Base-by-base conservation (phyloP, 2,888 invertebrate species). In the Andrena praecox region DNA sequence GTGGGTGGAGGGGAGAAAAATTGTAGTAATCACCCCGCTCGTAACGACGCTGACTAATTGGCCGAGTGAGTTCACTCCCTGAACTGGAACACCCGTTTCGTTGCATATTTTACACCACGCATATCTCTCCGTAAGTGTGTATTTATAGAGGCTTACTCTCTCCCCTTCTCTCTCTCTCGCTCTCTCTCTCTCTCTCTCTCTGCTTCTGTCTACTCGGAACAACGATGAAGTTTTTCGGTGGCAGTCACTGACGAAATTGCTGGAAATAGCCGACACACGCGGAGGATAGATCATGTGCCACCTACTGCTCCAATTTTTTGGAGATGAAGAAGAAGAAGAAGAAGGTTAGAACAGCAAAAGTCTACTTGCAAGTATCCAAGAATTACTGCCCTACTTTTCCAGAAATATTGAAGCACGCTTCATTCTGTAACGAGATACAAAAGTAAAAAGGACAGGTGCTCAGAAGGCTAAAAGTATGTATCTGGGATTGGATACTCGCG, bases 91-190 rank as follows among this genome's bases (percentile, higher is more conserved):
- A 66, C 67, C 70, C 66, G 52, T 63, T 50, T 64, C 75, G 73
- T 69, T 64, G 77, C 73, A 77, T 74, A 75, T 59, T 59, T 71
- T 54, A 80, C 60, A 4, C 62, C n/a, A 24, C 33, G 48, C 56
- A 67, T 69, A 79, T 62, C 75, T 42, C 42, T 56, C 56, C 76
- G 87, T 84, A 84, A 87, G 80, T 78, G 87, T 56, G 81, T 87
- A 87, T 87, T 87, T 85, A 87, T 87, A 85, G 87, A 78, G 70
- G 35, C 48, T 75, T 70, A 75, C 50, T 77, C 68, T 54, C 62
- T 60, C 12, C 68, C 16, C 16, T 20, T 24, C 29, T 27, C 59
- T 42, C 71, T 60, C 56, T 60, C 77, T 31, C 35, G 24, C 69
- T 67, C 63, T 35, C 78, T 10, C 35, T 31, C 48, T 27, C 35